Base-by-base conservation (phyloP, 2,113 vertebrate genomes). In the Toxostoma redivivum region DNA sequence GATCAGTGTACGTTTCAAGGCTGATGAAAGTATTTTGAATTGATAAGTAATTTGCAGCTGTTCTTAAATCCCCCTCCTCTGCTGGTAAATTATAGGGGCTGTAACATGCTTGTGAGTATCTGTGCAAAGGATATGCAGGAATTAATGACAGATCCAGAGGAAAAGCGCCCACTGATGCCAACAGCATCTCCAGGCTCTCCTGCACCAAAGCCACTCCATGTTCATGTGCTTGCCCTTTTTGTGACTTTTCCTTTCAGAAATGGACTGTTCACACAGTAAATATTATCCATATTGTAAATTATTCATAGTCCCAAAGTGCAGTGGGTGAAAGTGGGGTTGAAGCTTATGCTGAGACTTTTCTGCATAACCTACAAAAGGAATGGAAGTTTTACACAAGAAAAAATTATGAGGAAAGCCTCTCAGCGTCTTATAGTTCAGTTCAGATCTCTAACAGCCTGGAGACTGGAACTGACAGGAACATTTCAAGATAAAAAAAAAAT, bases 401-500 rank as follows among this genome's bases (percentile, higher is more conserved):
- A 66, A 40, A 3, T 5, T 20, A 60, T 53, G 20, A 37, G 31
- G 9, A 35, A 88, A 74, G 28, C 67, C 69, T 72, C 83, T 88
- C 24, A 48, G 65, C 37, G 14, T 50, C 69, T 73, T 45, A 6
- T 11, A 76, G 71, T 3, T 70, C 30, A 30, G 38, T 88, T 92
- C 91, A 94, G 77, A 86, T 93, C 58, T 90, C 51, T 48, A 66
- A 47, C 23, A 86, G 67, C 30, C 64, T 57, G 11, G 14, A 78
- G 38, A 92, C 35, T 78, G 47, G 60, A 94, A 92, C 47, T 37
- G 69, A 92, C 56, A 86, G 60, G 57, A 94, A 93, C 60, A 92
- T 50, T 86, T 81, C 64, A 88, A 94, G 72, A 47, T 66, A 66
- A 66, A 88, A 94, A 93, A 54, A 70, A 60, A 40, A 44, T 38